A percentile compares a stretch with the other conserved stretches of the same genome.
Conservation (phyloP, 1,140 invertebrate genomes). For the Cephus cinctus region DNA sequence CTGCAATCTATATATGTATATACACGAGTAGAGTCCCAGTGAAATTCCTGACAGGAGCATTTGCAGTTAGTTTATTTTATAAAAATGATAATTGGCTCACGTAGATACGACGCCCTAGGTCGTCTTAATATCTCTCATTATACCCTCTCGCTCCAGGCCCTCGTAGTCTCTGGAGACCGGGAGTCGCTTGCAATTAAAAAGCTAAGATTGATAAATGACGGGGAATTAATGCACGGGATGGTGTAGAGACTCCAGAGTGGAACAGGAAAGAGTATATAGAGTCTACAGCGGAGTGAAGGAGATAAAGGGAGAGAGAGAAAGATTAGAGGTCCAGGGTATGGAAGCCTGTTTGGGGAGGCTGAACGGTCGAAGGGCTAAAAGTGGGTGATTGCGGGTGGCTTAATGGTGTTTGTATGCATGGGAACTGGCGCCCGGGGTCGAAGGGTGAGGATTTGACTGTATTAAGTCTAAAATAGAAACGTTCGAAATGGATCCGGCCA, state of each 20-base stretch:
- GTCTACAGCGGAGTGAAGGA: conserved; percentile 18
- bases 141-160: conserved; percentile 19
- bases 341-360: conserved; percentile 18
- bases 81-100: conserved; percentile 29
- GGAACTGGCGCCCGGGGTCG: conserved; percentile 33
- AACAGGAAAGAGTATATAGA: conserved; percentile 18
- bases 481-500: no score
- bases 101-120: conserved; percentile 13
- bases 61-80: conserved; percentile 13
- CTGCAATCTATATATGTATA: no score
- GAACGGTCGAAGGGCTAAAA: conserved; percentile 22
- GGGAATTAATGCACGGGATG: conserved; percentile 43
- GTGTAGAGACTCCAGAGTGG: conserved; percentile 20
- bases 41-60: no score
- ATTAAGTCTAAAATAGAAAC: no score
- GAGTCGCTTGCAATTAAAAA: conserved; percentile 48
- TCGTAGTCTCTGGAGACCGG: conserved; percentile 26
- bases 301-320: conserved; percentile 14
- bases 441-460: conserved; percentile 14
- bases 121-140: conserved; percentile 35
- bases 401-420: conserved; percentile 51
- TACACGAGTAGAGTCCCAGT: no score
- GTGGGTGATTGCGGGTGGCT: conserved; percentile 45
- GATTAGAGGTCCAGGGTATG: conserved; percentile 24
- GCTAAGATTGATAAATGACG: conserved; percentile 55